A percentile compares a stretch with the other conserved stretches of the same genome.
Evolutionary conservation across 2,113 vertebrate species (phyloP).

Genomic region (Anoplopoma fimbria): DNA sequence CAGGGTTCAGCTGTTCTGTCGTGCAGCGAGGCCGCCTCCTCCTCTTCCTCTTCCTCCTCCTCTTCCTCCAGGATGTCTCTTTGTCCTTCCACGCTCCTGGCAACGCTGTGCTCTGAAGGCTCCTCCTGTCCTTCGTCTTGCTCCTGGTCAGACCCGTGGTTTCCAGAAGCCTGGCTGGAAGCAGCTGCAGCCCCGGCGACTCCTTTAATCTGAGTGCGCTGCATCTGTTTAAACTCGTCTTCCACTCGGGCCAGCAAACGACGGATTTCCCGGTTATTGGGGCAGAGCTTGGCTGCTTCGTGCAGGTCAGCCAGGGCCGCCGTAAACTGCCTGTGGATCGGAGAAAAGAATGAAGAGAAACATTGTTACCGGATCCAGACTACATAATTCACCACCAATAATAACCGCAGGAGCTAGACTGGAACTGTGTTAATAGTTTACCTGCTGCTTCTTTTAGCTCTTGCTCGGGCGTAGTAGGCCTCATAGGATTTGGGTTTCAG

Average conservation of each 20-base stretch:
- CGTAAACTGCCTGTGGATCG: constrained; percentile 88
- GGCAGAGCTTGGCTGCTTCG: constrained; percentile 93
- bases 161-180: constrained; percentile 67
- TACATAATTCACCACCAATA: neutral
- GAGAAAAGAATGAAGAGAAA: constrained; percentile 4
- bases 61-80: constrained; percentile 79
- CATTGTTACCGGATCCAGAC: constrained; percentile 4
- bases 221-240: constrained; percentile 95
- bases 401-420: neutral
- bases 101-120: constrained; percentile 59
- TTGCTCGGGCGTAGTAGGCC: constrained; percentile 95
- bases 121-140: constrained; percentile 74
- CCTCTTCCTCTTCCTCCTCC: constrained; percentile 67
- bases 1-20: constrained; percentile 76
- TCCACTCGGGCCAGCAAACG: constrained; percentile 92
- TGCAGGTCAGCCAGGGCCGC: constrained; percentile 92
- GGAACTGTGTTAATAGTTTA: constrained; percentile 69
- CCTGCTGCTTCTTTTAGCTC: constrained; percentile 99
- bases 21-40: constrained; percentile 42
- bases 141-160: constrained; percentile 88
- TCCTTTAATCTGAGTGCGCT: constrained; percentile 85
- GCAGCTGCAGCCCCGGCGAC: constrained; percentile 68
- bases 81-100: constrained; percentile 71
- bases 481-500: constrained; percentile 97
- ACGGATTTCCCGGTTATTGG: constrained; percentile 93